A percentile compares a stretch with the other conserved stretches of the same genome.
phyloP scores from a whole-genome alignment of 64 coral and sea anemone species.

The Anthopleura sola region DNA sequence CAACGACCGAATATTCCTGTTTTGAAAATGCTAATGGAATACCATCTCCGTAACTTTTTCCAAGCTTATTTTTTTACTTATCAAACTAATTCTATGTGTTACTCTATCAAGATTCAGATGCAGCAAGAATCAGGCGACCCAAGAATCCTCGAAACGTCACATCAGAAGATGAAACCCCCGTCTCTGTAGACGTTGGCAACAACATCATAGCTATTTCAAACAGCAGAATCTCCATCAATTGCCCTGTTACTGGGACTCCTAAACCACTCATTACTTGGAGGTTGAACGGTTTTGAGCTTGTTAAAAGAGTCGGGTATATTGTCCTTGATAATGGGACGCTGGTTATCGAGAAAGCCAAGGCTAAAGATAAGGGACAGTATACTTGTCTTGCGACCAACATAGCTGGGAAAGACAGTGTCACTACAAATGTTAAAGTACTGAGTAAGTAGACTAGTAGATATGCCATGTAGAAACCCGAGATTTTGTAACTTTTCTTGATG shows the following conservation, averaged over 20 bases:
- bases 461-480: background rate
- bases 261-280: slow-evolving; percentile 60
- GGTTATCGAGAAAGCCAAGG: slow-evolving; percentile 18
- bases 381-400: slow-evolving; percentile 36
- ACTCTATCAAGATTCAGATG: background rate
- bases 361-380: slow-evolving; percentile 27
- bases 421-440: slow-evolving; percentile 31
- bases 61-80: background rate
- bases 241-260: slow-evolving; percentile 56
- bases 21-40: too few relatives aligned
- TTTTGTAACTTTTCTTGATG: too few relatives aligned
- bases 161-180: slow-evolving; percentile 21
- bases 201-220: slow-evolving; percentile 28
- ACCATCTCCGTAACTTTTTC: too few relatives aligned
- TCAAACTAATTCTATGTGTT: background rate
- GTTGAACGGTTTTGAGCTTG: background rate
- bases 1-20: too few relatives aligned
- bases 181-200: slow-evolving; percentile 21
- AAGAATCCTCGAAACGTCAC: background rate
- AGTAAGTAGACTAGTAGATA: slow-evolving; percentile 7
- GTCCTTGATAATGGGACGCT: slow-evolving; percentile 28
- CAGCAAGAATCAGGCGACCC: slow-evolving; percentile 34
- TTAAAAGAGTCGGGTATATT: background rate
- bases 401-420: slow-evolving; percentile 23
- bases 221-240: slow-evolving; percentile 16